phyloP scores from a whole-genome alignment of 2,113 vertebrate species.

The Phodopus roborovskii region DNA sequence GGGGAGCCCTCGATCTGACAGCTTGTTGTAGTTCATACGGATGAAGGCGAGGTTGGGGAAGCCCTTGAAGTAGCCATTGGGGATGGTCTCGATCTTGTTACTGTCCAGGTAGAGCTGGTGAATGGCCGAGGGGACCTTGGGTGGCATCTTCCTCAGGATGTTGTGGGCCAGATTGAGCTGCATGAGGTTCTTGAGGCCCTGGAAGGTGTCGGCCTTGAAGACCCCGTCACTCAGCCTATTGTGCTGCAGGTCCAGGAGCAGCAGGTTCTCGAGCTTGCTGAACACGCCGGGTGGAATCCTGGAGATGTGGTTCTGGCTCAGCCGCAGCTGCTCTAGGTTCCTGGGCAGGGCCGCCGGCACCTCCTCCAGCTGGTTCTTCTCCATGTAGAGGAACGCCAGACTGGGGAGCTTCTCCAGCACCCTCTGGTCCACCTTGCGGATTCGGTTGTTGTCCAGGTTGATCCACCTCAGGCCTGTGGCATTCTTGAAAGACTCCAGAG shows the following conservation, averaged over 20 bases:
- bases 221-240: constrained; percentile 94
- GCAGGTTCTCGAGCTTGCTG: constrained; percentile 92
- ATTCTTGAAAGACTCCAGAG: constrained; percentile 92
- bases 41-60: constrained; percentile 94
- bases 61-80: constrained; percentile 92
- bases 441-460: constrained; percentile 97
- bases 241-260: constrained; percentile 95
- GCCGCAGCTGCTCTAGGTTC: constrained; percentile 94
- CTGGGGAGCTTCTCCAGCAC: constrained; percentile 93
- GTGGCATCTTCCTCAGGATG: constrained; percentile 94
- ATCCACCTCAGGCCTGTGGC: constrained; percentile 94
- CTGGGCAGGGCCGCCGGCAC: constrained; percentile 92
- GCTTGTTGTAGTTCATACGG: constrained; percentile 95
- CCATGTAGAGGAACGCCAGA: constrained; percentile 94
- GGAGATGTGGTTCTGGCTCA: constrained; percentile 94
- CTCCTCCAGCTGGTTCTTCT: constrained; percentile 94
- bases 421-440: constrained; percentile 91
- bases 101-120: constrained; percentile 97
- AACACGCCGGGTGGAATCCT: constrained; percentile 93
- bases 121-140: constrained; percentile 90
- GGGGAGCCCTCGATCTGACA: constrained; percentile 94
- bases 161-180: constrained; percentile 98
- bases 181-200: constrained; percentile 94
- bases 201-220: constrained; percentile 93
- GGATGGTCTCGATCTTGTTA: constrained; percentile 95